Percentiles rank a stretch among this genome's conserved stretches.
These are phyloP conservation scores for Phengaris arion DNA, from an alignment of 2,888 invertebrate species.

Conservation along the genomic window DNA sequence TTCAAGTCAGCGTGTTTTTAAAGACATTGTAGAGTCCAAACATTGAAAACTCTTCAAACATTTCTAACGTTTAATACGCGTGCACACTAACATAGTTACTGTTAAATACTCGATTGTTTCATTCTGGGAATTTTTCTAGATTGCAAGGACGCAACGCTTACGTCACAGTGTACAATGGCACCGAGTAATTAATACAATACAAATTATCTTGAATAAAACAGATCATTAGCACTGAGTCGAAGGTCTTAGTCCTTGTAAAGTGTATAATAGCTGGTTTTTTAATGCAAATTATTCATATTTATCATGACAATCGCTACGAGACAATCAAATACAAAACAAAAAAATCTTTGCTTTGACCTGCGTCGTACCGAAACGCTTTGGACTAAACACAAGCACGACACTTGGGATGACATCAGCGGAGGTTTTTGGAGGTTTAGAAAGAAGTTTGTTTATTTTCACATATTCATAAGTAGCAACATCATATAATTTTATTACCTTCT, in stretches of 20 bases:
- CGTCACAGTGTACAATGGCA: constrained; percentile 2
- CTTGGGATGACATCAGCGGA: neutral
- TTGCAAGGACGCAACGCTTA: neutral
- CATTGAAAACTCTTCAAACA: no score
- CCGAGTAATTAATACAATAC: constrained; percentile 5
- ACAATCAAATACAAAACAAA: neutral
- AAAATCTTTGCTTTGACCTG: constrained; percentile 13
- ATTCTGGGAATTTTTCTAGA: constrained; percentile 3
- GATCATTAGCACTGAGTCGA: constrained; percentile 23
- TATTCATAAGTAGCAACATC: no score
- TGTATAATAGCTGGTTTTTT: constrained; percentile 7
- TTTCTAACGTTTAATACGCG: no score
- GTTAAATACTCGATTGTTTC: neutral
- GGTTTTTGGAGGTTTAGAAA: neutral
- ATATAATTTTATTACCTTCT: no score
- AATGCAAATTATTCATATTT: constrained; percentile 13
- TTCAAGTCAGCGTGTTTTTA: no score
- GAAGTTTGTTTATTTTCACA: neutral
- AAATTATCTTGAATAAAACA: constrained; percentile 1
- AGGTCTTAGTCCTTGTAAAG: constrained; percentile 16
- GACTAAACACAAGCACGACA: neutral
- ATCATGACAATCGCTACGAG: neutral
- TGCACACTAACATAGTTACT: neutral
- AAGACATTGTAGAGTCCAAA: no score
- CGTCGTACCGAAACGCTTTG: constrained; percentile 5